Evolutionary conservation across 2,797 vertebrate genomes (phyloP), one percentile per base, ranked within the genome.

Genomic region (Lepilemur septentrionalis): DNA sequence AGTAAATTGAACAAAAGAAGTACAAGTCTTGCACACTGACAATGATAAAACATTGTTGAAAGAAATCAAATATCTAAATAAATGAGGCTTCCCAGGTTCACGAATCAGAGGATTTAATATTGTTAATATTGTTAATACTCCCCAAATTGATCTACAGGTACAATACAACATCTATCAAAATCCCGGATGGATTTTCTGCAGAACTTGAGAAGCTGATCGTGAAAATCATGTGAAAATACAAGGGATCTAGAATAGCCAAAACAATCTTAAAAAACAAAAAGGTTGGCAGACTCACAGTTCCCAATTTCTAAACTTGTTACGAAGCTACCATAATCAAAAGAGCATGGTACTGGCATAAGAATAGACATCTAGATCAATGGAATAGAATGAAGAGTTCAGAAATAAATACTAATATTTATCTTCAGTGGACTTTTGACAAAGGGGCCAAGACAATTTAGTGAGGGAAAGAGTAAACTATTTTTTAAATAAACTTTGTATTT

Each of bases 1-100:
- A 72, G n/a, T 69, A 48, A 23, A 41, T 87, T 94, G 79, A 81
- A 43, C 12, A 76, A 65, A 75, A 94, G 30, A 55, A 38, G 13
- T 50, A 2, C 7, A 84, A 89, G n/a, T 73, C 2, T 63, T 88
- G 32, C 28, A 69, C 20, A 67, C 43, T 80, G 28, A 89, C 93
- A 81, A 81, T 43, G 17, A 48, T 15, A 92, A 89, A 91, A 85
- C 17, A 46, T 38, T 43, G 30, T 52, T 73, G n/a, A 91, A 82
- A 91, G 48, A 92, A 95, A 79, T 81, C 83, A 85, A 85, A 89
- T 35, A 76, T 67, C 41, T 85, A 79, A 88, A 88, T 79, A 80
- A 73, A 86, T 70, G 43, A 46, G 46, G 4, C 30, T 43, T 52
- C 15, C 15, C n/a, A 69, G 20, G 9, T 65, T 91, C 14, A 38